phyloP scores from a whole-genome alignment of 2,888 invertebrate species.

The Hyposoter dolosus region DNA sequence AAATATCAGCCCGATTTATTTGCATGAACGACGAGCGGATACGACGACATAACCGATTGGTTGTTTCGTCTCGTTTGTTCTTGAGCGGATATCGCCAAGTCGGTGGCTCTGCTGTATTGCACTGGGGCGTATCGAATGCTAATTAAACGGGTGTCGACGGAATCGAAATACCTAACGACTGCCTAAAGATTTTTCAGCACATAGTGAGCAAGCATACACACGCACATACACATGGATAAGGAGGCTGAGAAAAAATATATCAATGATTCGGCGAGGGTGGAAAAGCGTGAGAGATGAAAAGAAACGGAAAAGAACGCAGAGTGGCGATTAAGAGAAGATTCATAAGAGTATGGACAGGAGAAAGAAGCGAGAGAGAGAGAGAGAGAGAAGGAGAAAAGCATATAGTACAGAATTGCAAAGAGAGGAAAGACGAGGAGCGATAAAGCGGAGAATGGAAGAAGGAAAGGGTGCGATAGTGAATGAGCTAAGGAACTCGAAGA shows the following conservation, averaged over 20 bases:
- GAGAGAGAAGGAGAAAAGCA: slow-evolving; percentile 10
- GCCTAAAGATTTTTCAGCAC: slow-evolving; percentile 38
- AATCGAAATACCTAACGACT: slow-evolving; percentile 83
- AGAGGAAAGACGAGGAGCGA: slow-evolving; percentile 70
- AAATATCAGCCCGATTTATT: slow-evolving; percentile 15
- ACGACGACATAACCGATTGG: slow-evolving; percentile 27
- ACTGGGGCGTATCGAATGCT: slow-evolving; percentile 82
- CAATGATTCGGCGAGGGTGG: neutral
- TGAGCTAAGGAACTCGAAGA: slow-evolving; percentile 45
- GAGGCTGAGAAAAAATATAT: neutral
- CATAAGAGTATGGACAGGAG: slow-evolving; percentile 31
- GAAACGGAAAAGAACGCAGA: slow-evolving; percentile 20
- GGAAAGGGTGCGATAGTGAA: slow-evolving; percentile 45
- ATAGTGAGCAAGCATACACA: neutral
- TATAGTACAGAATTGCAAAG: slow-evolving; percentile 51
- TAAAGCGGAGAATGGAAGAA: slow-evolving; percentile 71
- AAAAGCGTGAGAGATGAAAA: slow-evolving; percentile 20
- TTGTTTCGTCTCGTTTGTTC: slow-evolving; percentile 44
- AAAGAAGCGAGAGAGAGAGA: neutral
- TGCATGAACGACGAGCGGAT: neutral
- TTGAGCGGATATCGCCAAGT: slow-evolving; percentile 12
- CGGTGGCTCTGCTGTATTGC: slow-evolving; percentile 48
- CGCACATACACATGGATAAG: neutral
- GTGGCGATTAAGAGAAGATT: slow-evolving; percentile 23
- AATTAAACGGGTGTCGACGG: slow-evolving; percentile 84